Percentiles rank a stretch among this genome's conserved stretches.
Conservation (phyloP, 2,888 invertebrate genomes). For the Drosophila neonasuta region DNA sequence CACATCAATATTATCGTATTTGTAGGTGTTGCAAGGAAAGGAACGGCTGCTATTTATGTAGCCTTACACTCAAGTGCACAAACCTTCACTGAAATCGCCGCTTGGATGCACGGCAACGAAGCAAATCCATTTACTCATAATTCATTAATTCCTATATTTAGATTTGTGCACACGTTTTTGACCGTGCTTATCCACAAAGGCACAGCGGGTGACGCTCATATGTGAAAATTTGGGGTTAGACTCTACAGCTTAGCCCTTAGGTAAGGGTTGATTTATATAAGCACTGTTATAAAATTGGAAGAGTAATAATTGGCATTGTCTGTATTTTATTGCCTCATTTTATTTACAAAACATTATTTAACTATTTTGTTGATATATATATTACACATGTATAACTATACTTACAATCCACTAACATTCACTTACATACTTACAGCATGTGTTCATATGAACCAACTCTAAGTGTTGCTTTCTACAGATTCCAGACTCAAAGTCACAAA, state of each 20-base stretch:
- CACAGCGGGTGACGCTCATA: slow-evolving; percentile 37
- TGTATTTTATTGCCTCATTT: too few relatives aligned
- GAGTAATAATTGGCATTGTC: not conserved
- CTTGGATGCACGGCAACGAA: slow-evolving; percentile 67
- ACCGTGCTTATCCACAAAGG: slow-evolving; percentile 31
- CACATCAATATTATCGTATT: slow-evolving; percentile 35
- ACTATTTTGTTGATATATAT: too few relatives aligned
- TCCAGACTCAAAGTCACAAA: slow-evolving; percentile 27
- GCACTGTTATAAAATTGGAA: not conserved
- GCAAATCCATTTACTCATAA: slow-evolving; percentile 79
- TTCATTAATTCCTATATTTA: slow-evolving; percentile 77
- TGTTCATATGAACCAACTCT: too few relatives aligned
- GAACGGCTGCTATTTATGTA: slow-evolving; percentile 58
- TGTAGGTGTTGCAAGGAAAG: slow-evolving; percentile 24
- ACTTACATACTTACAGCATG: too few relatives aligned
- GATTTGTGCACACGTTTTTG: slow-evolving; percentile 53
- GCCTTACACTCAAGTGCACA: slow-evolving; percentile 65
- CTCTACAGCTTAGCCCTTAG: not conserved
- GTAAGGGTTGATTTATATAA: not conserved
- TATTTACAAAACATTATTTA: too few relatives aligned
- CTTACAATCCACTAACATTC: too few relatives aligned
- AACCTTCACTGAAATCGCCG: slow-evolving; percentile 17
- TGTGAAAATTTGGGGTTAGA: slow-evolving; percentile 25
- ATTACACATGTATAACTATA: too few relatives aligned
- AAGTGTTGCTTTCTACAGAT: not conserved